Evolutionary conservation across 2,113 vertebrate species (phyloP).

Genomic region (Bos indicus): DNA sequence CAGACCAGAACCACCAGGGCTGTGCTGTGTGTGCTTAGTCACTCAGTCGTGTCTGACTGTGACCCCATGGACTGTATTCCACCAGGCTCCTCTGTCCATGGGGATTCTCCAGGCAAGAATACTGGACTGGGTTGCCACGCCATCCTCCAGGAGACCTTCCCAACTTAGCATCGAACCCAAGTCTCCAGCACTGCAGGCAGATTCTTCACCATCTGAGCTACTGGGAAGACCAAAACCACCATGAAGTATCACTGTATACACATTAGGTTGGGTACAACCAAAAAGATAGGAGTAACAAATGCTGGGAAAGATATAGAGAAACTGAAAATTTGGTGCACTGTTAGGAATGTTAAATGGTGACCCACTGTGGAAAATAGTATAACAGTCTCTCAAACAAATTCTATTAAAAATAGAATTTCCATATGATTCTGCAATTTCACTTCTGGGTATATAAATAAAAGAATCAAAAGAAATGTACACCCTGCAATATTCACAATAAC

Average conservation of each 20-base stretch:
- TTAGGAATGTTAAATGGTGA: neutral
- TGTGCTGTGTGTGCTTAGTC: neutral
- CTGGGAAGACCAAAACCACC: neutral
- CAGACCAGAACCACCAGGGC: neutral
- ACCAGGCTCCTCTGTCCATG: neutral
- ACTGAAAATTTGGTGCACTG: neutral
- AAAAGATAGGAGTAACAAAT: neutral
- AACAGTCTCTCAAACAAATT: neutral
- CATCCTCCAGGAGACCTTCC: neutral
- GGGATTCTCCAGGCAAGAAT: neutral
- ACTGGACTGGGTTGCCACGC: neutral
- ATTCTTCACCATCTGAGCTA: neutral
- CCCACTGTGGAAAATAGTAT: neutral
- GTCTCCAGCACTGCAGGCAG: neutral
- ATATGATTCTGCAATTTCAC: neutral
- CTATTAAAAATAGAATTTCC: neutral
- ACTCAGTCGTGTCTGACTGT: neutral
- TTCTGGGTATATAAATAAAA: neutral
- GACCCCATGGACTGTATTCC: neutral
- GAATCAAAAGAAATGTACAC: neutral
- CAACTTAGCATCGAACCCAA: neutral
- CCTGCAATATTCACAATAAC: neutral
- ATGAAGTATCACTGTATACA: neutral
- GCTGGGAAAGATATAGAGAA: neutral
- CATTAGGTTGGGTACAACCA: neutral